A percentile compares a stretch with the other conserved stretches of the same genome.
phyloP scores from a whole-genome alignment of 2,113 vertebrate species.

The Gavialis gangeticus region DNA sequence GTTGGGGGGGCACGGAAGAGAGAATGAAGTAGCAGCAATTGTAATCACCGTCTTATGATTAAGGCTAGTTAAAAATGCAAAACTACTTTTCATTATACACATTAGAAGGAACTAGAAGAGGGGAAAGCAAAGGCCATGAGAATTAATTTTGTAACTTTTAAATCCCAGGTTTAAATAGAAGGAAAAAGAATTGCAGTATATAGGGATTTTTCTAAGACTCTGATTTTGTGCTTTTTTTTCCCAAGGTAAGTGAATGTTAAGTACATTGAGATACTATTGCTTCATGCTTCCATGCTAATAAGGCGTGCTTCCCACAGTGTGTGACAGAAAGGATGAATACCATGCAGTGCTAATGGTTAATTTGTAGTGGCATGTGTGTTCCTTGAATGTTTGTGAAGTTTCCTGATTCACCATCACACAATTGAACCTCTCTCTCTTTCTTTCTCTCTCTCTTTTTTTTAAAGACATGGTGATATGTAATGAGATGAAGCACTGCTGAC shows the following conservation, averaged over 20 bases:
- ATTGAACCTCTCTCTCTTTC: conserved; percentile 53
- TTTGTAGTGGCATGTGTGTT: conserved; percentile 87
- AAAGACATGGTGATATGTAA: conserved; percentile 62
- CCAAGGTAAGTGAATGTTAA: conserved; percentile 71
- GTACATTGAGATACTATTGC: conserved; percentile 65
- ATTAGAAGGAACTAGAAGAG: conserved; percentile 42
- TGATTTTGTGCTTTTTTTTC: conserved; percentile 59
- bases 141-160: conserved; percentile 74
- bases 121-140: conserved; percentile 54
- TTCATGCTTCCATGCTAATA: conserved; percentile 79
- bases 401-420: conserved; percentile 78
- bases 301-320: conserved; percentile 83
- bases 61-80: conserved; percentile 78
- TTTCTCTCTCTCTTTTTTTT: neutral
- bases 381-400: conserved; percentile 80
- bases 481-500: conserved; percentile 70
- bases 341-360: conserved; percentile 80
- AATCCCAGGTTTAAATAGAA: conserved; percentile 61
- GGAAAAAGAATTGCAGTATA: conserved; percentile 29
- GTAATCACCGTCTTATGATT: conserved; percentile 71
- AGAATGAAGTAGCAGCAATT: conserved; percentile 53
- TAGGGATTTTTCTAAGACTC: conserved; percentile 51
- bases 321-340: conserved; percentile 84
- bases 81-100: conserved; percentile 59
- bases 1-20: neutral